phyloP scores from a whole-genome alignment of 1,140 invertebrate species.

The Tetragonula clypearis region DNA sequence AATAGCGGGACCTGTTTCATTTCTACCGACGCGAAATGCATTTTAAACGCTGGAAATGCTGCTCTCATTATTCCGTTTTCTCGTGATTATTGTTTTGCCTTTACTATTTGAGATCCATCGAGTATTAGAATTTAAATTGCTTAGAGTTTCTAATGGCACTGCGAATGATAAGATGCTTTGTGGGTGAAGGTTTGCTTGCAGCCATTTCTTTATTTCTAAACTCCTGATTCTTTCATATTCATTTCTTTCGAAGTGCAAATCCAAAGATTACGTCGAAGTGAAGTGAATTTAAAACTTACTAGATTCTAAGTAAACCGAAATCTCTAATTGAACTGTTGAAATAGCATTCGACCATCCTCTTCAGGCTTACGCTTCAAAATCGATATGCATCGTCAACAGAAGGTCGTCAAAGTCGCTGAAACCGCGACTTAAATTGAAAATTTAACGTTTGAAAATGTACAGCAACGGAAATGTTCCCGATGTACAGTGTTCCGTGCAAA shows the following conservation, averaged over 20 bases:
- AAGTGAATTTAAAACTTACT: not conserved
- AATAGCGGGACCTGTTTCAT: slow-evolving; percentile 10
- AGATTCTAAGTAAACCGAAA: too few relatives aligned
- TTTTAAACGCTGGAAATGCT: not conserved
- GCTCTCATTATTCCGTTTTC: not conserved
- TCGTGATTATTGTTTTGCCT: not conserved
- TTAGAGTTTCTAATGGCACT: too few relatives aligned
- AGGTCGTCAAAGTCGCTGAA: too few relatives aligned
- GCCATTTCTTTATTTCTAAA: not conserved
- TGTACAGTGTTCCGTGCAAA: too few relatives aligned
- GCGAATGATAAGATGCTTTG: not conserved
- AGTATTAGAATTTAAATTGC: not conserved
- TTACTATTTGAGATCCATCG: not conserved
- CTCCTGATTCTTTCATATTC: not conserved
- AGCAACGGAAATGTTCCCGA: not conserved
- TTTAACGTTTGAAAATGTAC: too few relatives aligned
- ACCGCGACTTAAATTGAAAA: not conserved
- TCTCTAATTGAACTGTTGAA: too few relatives aligned
- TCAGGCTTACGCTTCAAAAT: too few relatives aligned
- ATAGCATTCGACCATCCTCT: too few relatives aligned
- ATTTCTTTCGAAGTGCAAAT: not conserved
- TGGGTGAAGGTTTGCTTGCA: not conserved
- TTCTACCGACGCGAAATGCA: not conserved
- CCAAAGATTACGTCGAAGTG: not conserved
- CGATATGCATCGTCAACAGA: too few relatives aligned